These are phyloP conservation scores for Antechinus stuartii DNA, from an alignment of 2,113 vertebrate species.

Conservation along the genomic window DNA sequence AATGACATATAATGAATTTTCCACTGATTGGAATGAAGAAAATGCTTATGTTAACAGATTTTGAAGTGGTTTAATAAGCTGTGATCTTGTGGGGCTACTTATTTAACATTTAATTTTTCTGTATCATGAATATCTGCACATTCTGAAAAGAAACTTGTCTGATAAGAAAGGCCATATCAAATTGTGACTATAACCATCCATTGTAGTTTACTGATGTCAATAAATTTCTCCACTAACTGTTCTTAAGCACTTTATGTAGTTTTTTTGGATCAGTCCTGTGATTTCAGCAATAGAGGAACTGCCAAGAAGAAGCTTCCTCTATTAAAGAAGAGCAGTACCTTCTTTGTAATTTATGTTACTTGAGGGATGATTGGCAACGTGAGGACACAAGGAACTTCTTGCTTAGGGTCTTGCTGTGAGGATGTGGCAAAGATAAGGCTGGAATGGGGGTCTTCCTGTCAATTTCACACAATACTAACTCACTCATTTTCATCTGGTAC, in stretches of 20 bases:
- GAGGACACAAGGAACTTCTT: neutral
- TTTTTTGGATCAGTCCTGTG: neutral
- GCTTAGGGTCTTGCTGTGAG: neutral
- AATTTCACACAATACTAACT: constrained; percentile 58
- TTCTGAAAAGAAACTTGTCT: constrained; percentile 81
- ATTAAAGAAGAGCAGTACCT: neutral
- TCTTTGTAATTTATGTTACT: neutral
- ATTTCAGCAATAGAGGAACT: neutral
- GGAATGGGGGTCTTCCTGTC: neutral
- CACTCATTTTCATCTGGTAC: constrained; percentile 73
- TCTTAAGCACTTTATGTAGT: neutral
- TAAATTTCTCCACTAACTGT: neutral
- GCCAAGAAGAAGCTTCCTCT: neutral
- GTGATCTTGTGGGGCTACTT: constrained; percentile 77
- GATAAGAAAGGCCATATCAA: constrained; percentile 79
- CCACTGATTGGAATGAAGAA: constrained; percentile 60
- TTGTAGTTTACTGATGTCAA: constrained; percentile 82
- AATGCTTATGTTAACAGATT: constrained; percentile 68
- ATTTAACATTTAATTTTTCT: constrained; percentile 74
- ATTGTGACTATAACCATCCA: constrained; percentile 80
- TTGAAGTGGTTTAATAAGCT: constrained; percentile 75
- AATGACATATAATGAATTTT: constrained; percentile 61
- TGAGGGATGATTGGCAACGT: neutral
- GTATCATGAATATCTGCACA: constrained; percentile 79
- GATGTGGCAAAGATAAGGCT: neutral